These are phyloP conservation scores for Diplazon laetatorius DNA, from an alignment of 2,888 invertebrate species.

Conservation along the genomic window DNA sequence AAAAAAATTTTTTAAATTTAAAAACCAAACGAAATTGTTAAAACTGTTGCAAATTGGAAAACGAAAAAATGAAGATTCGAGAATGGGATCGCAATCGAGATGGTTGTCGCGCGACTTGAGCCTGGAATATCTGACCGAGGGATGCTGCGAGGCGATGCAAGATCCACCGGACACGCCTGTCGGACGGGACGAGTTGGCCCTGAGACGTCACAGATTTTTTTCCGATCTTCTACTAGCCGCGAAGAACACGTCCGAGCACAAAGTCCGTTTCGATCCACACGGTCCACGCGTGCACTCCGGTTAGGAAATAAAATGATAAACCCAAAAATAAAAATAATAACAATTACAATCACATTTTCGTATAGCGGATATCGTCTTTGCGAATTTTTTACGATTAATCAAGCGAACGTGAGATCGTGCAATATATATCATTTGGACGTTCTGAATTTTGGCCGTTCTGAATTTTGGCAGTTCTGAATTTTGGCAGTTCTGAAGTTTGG, in stretches of 20 bases:
- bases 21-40: background rate
- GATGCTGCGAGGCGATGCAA: slow-evolving; percentile 84
- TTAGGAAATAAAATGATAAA: slow-evolving; percentile 79
- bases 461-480: too few relatives aligned
- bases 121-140: slow-evolving; percentile 73
- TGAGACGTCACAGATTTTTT: slow-evolving; percentile 90
- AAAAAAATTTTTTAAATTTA: background rate
- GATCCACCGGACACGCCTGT: slow-evolving; percentile 90
- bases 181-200: slow-evolving; percentile 90
- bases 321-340: background rate
- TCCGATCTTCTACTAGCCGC: slow-evolving; percentile 90
- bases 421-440: too few relatives aligned
- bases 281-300: slow-evolving; percentile 87
- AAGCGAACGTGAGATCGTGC: too few relatives aligned
- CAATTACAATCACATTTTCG: background rate
- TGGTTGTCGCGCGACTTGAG: slow-evolving; percentile 82
- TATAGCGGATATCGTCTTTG: too few relatives aligned
- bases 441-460: too few relatives aligned
- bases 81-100: slow-evolving; percentile 70
- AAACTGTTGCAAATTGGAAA: slow-evolving; percentile 15
- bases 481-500: too few relatives aligned
- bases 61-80: slow-evolving; percentile 42
- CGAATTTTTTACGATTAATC: too few relatives aligned
- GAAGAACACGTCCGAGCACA: slow-evolving; percentile 89
- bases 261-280: slow-evolving; percentile 89